Base-by-base conservation (phyloP, 2,113 vertebrate genomes). In the Macrotus californicus region DNA sequence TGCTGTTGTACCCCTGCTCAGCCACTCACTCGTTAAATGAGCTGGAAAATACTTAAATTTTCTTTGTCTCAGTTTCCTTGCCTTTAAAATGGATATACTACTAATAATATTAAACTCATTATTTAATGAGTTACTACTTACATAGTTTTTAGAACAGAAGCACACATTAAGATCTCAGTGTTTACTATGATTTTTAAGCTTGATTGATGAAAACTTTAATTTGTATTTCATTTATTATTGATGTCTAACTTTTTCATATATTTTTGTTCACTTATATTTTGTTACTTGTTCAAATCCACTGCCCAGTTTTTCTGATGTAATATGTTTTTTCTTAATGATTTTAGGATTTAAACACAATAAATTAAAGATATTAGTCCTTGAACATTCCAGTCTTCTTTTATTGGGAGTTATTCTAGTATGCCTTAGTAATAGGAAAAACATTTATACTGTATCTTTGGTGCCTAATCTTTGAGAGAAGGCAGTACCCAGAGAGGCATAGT, bases 181-280 rank as follows among this genome's bases (percentile, higher is more conserved):
- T 70, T 94, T 59, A 70, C 21, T 73, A 13, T 50, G 73, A 61
- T 80, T 92, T 94, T 92, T 46, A 95, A 92, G 84, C 7, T n/a
- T 50, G 31, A 31, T 69, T 29, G 61, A 90, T 75, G 29, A 72
- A 89, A 81, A n/a, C 16, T 18, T 82, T 79, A 96, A 86, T 91
- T 31, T 85, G 29, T 2, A 66, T 85, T 90, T 82, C 2, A 59
- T 86, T 94, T 94, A 54, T 70, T 91, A 39, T 84, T 89, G 39
- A 77, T 15, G 24, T 72, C 61, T 54, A 64, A 73, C 11, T 59
- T 90, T 70, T 90, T 34, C 14, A 39, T 46, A 9, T 31, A 48
- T 80, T 94, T 85, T 94, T 61, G 75, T 73, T 26, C 29, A 88
- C n/a, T 56, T 89, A 22, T 2, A 64, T 75, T 93, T 91, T 93